These are phyloP conservation scores for Orthosia gracilis DNA, from an alignment of 2,888 invertebrate species.

Conservation along the genomic window DNA sequence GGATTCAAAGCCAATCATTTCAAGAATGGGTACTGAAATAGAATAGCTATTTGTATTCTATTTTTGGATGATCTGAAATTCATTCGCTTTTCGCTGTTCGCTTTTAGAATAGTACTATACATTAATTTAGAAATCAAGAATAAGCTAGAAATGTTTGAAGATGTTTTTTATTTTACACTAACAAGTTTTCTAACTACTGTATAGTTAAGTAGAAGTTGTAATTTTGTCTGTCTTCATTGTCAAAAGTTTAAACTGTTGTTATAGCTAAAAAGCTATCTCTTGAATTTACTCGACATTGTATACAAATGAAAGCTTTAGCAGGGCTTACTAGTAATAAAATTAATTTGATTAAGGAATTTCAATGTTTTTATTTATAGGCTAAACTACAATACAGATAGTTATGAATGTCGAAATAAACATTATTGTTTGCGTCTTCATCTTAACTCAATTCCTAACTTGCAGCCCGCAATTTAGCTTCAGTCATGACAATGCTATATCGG, in stretches of 20 bases:
- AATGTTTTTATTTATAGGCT: neutral
- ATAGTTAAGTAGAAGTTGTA: too few species aligned
- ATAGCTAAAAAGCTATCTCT: neutral
- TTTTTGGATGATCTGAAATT: neutral
- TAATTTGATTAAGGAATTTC: neutral
- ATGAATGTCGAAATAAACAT: neutral
- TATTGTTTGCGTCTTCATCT: neutral
- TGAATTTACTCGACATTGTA: neutral
- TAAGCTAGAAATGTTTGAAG: too few species aligned
- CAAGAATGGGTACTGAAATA: neutral
- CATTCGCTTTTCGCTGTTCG: too few species aligned
- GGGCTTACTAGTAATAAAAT: neutral
- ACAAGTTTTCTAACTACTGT: too few species aligned
- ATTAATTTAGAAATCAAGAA: too few species aligned
- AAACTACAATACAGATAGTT: neutral
- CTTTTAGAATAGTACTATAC: too few species aligned
- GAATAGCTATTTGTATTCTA: constrained; percentile 14
- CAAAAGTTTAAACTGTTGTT: too few species aligned
- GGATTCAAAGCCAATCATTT: constrained; percentile 26
- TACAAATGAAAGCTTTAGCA: neutral
- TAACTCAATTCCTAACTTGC: constrained; percentile 3
- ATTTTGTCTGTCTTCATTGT: too few species aligned
- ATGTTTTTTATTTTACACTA: too few species aligned
- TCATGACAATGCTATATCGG: constrained; percentile 23
- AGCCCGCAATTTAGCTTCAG: constrained; percentile 18